phyloP scores from a whole-genome alignment of 1,140 invertebrate species.

The Gonioctena quinquepunctata region DNA sequence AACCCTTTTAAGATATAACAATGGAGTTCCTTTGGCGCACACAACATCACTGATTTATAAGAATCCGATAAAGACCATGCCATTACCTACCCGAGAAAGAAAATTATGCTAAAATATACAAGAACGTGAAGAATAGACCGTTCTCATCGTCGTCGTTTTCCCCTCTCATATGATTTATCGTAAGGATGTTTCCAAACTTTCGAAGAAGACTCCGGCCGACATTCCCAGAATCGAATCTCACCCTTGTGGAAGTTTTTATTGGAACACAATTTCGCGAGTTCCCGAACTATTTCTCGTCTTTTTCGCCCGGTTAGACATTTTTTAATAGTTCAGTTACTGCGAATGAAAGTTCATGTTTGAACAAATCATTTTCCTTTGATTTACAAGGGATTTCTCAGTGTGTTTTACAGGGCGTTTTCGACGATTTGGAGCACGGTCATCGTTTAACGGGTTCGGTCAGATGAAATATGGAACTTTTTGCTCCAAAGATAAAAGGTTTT shows the following conservation, averaged over 20 bases:
- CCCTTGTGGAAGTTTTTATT: not conserved
- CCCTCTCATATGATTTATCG: constrained; percentile 8
- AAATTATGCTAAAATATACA: constrained; percentile 19
- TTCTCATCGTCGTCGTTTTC: not conserved
- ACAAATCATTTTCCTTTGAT: constrained; percentile 15
- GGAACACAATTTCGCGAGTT: not conserved
- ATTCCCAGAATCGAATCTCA: not conserved
- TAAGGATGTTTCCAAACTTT: not conserved
- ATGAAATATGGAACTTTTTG: not conserved
- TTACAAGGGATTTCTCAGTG: not conserved
- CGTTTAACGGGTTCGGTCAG: not conserved
- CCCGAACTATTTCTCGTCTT: not conserved
- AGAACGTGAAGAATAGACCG: constrained; percentile 8
- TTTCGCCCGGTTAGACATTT: not conserved
- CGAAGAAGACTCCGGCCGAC: not conserved
- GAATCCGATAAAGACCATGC: constrained; percentile 12
- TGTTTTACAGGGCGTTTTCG: not conserved
- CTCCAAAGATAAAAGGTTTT: no score
- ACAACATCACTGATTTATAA: constrained; percentile 17
- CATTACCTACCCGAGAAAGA: not conserved
- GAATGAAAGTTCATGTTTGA: constrained; percentile 17
- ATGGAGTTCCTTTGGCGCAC: not conserved
- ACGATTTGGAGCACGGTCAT: not conserved
- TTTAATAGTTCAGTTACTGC: constrained; percentile 12
- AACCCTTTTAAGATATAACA: constrained; percentile 5